Base-by-base conservation (phyloP, 2,888 invertebrate genomes). In the Dascillus cervinus region DNA sequence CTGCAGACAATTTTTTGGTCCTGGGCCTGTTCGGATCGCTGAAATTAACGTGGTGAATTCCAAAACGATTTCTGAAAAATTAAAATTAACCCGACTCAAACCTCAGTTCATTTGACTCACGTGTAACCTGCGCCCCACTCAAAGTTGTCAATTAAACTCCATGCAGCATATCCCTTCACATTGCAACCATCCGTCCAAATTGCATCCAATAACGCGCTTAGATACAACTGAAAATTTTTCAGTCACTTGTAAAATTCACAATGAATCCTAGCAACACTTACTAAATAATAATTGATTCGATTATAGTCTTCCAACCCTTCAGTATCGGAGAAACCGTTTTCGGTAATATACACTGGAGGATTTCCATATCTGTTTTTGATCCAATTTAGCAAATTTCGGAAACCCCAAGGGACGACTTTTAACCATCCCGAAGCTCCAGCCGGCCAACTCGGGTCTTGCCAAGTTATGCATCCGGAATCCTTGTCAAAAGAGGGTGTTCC, bases 331-430 rank as follows among this genome's bases (percentile, higher is more conserved):
- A 65, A 66, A 1, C 73, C 73, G 29, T 72, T 74, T 44, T 71
- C 75, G 0, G 69, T 67, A 2, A 75, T 47, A 29, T 64, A 65
- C 3, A 75, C 57, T 12, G 65, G 48, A 1, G 73, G 72, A 51
- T 75, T 72, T 23, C 50, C 33, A 27, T 55, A 57, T 21, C 47
- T 39, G 1, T 47, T 34, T 29, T 44, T 55, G 13, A 58, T 64
- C 63, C 71, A 70, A 10, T 64, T 56, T 0, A 79, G 50, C 1
- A 76, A 35, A 37, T 73, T 72, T 36, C 62, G 53, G 36, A 80
- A 67, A 1, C 75, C 77, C 68, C 71, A 70, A 0, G 77, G 75
- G 2, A 71, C 70, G 39, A 70, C 17, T 50, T 66, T 51, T 8
- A 70, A 49, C 67, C 69, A 69, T 1, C 49, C 52, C n/a, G 65